These are phyloP conservation scores for Copidosoma aretas DNA, from an alignment of 2,888 invertebrate species.

Conservation along the genomic window DNA sequence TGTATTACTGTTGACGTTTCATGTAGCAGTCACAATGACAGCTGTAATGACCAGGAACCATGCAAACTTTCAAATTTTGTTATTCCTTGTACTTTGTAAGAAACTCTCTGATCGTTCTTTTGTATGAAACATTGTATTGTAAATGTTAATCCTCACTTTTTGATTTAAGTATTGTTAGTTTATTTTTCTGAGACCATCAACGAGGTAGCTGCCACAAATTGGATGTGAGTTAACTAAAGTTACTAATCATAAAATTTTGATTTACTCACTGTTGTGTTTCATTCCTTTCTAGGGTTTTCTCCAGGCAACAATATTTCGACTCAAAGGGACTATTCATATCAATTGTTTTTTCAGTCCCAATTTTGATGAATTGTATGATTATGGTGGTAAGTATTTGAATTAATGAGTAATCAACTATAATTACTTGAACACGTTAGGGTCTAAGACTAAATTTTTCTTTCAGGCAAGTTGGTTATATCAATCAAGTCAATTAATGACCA, in stretches of 20 bases:
- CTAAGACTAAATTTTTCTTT: slow-evolving; percentile 47
- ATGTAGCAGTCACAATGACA: slow-evolving; percentile 78
- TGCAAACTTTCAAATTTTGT: slow-evolving; percentile 83
- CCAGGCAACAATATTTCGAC: slow-evolving; percentile 92
- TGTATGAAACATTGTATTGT: neutral
- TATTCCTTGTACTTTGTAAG: slow-evolving; percentile 83
- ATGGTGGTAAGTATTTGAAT: slow-evolving; percentile 80
- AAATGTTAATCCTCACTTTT: slow-evolving; percentile 7
- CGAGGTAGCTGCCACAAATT: slow-evolving; percentile 85
- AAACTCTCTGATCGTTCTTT: slow-evolving; percentile 48
- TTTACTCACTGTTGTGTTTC: too few relatives aligned
- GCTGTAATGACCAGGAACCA: slow-evolving; percentile 84
- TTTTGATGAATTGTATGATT: slow-evolving; percentile 89
- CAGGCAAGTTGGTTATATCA: slow-evolving; percentile 91
- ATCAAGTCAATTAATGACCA: slow-evolving; percentile 86
- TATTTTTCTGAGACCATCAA: slow-evolving; percentile 92
- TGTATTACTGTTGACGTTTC: slow-evolving; percentile 77
- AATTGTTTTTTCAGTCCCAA: slow-evolving; percentile 90
- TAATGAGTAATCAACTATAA: neutral
- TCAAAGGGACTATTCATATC: slow-evolving; percentile 93
- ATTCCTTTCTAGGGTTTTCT: slow-evolving; percentile 70
- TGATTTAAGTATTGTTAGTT: slow-evolving; percentile 78
- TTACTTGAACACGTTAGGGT: neutral
- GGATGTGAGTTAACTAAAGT: slow-evolving; percentile 67
- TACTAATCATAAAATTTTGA: slow-evolving; percentile 10